These are phyloP conservation scores for Meda fulgida DNA, from an alignment of 2,797 vertebrate genomes.

Conservation along the genomic window DNA sequence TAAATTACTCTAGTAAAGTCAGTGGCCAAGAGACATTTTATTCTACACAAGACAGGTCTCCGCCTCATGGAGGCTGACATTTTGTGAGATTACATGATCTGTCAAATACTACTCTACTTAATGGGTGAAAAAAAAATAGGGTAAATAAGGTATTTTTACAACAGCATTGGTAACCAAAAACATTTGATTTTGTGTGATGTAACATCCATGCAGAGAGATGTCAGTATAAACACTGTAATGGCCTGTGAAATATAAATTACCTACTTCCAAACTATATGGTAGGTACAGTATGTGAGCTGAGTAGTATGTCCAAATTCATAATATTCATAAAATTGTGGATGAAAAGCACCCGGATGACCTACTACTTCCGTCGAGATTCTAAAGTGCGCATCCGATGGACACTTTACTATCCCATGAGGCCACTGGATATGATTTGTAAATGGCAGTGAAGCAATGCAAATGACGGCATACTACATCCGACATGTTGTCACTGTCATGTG, in stretches of 20 bases:
- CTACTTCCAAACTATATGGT: not conserved
- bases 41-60: not conserved
- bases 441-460: not conserved
- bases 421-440: not conserved
- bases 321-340: not conserved
- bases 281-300: not conserved
- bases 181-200: not conserved
- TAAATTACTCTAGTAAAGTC: not conserved
- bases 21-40: not conserved
- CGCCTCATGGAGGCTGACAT: not conserved
- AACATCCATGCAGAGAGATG: not conserved
- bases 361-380: not conserved
- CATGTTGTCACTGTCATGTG: too few species aligned
- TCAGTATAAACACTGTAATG: not conserved
- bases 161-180: not conserved
- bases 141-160: not conserved
- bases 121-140: not conserved
- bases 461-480: too few species aligned
- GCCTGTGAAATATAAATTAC: not conserved
- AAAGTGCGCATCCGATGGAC: not conserved
- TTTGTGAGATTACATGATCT: not conserved
- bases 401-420: not conserved
- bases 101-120: not conserved
- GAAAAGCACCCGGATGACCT: not conserved
- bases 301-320: not conserved